Evolutionary conservation across 1,140 invertebrate species (phyloP).

Genomic region (Eriosoma lanigerum): DNA sequence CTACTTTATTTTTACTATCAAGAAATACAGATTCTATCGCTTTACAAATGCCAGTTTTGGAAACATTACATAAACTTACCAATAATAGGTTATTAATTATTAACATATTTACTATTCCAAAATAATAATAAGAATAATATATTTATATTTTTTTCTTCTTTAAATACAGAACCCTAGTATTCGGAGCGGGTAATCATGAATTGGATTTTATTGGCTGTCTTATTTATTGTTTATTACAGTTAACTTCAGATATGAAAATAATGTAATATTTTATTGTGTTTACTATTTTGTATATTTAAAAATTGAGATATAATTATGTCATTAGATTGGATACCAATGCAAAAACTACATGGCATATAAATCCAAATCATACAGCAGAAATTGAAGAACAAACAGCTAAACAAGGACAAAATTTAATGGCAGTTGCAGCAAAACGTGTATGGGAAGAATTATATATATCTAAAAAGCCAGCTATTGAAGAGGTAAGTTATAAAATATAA

Average conservation of each 20-base stretch:
- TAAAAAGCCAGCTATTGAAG: conserved; percentile 93
- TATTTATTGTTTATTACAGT: conserved; percentile 90
- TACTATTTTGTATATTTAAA: conserved; percentile 49
- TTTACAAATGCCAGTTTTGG: conserved; percentile 89
- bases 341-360: conserved; percentile 87
- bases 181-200: conserved; percentile 93
- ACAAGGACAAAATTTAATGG: conserved; percentile 77
- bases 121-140: conserved; percentile 29
- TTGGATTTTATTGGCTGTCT: conserved; percentile 93
- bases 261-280: conserved; percentile 59
- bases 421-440: conserved; percentile 85
- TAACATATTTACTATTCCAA: background rate
- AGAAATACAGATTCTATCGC: conserved; percentile 84
- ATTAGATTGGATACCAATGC: conserved; percentile 69
- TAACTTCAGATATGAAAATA: conserved; percentile 88
- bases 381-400: conserved; percentile 56
- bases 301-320: conserved; percentile 34
- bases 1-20: conserved; percentile 89
- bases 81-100: conserved; percentile 65
- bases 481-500: conserved; percentile 60
- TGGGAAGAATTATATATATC: conserved; percentile 97
- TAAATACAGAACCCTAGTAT: conserved; percentile 72
- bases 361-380: conserved; percentile 69
- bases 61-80: conserved; percentile 90
- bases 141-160: background rate